These are phyloP conservation scores for Gobiocypris rarus DNA, from an alignment of 2,113 vertebrate species.

Conservation along the genomic window DNA sequence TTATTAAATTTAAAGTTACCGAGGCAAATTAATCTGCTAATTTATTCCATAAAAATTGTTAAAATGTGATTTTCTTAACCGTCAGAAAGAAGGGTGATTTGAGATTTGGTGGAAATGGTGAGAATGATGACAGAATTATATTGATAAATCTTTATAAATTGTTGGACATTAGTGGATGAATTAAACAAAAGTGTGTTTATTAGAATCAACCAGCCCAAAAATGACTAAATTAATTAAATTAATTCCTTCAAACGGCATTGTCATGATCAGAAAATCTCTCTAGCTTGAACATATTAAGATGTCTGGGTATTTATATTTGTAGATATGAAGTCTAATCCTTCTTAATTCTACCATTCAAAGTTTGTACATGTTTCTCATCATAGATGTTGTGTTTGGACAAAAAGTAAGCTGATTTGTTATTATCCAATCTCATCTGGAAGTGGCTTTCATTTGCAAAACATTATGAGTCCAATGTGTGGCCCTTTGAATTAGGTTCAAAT, in stretches of 20 bases:
- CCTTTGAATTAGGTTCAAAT: conserved; percentile 32
- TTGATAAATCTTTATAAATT: neutral
- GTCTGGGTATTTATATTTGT: neutral
- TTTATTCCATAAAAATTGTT: neutral
- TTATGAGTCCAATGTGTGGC: conserved; percentile 42
- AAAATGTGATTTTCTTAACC: neutral
- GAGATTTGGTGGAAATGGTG: neutral
- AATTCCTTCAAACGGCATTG: neutral
- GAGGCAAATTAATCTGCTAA: neutral
- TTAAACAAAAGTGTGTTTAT: neutral
- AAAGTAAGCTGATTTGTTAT: conserved; percentile 66
- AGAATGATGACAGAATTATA: too few species aligned
- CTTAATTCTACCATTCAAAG: conserved; percentile 58
- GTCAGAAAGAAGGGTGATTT: neutral
- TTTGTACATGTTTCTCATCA: conserved; percentile 66
- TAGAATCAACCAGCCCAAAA: neutral
- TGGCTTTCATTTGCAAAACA: conserved; percentile 37
- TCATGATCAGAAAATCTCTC: neutral
- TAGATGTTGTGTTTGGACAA: conserved; percentile 70
- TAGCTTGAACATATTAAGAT: neutral
- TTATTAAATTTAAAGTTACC: too few species aligned
- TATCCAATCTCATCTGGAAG: conserved; percentile 59
- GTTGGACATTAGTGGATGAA: neutral
- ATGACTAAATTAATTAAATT: neutral
- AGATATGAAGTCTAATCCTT: conserved; percentile 15